Evolutionary conservation across 2,888 invertebrate species (phyloP), one percentile per base, ranked within the genome.

Genomic region (Campoplex capitator): DNA sequence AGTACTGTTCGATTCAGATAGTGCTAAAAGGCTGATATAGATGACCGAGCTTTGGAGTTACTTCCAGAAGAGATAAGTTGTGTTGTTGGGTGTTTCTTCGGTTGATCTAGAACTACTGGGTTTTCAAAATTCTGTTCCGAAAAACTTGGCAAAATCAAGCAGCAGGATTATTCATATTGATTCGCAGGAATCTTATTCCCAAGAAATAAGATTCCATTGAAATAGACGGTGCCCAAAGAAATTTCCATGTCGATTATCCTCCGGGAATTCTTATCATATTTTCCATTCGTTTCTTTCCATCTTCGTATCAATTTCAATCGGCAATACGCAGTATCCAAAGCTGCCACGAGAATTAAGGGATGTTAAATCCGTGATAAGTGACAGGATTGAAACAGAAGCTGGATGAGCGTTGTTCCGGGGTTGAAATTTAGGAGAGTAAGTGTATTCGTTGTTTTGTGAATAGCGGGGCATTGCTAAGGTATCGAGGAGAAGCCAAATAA

Each of bases 301-400:
- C 48, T 56, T 38, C 42, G 9, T 23, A 9, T 32, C 13, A 4
- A 62, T 62, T 54, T 35, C 70, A 70, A 82, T 84, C 81, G 70
- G 70, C 38, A 51, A 51, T 51, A 16, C 32, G 45, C 45, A 32
- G 62, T 62, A 48, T 78, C 7, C 7, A 11, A 45, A 45, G 11
- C 45, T 45, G 45, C 45, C 11, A 3, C 13, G 45, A 45, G 45
- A 45, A 11, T 45, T 11, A 13, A 45, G 45, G 45, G 45, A 38
- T 38, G 45, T 45, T 11, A 65, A 82, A 82, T 73, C 84, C 18
- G 62, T 42, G 86, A 56, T 84, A 83, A 87, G 79, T 87, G 87
- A 87, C 87, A 79, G 82, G 87, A 84, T 87, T 87, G 87, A 84
- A 87, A 87, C 84, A 81, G 80, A 78, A 74, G 51, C 51, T 35